These are phyloP conservation scores for Drosophila kikkawai DNA, from an alignment of 1,140 invertebrate genomes.

Conservation along the genomic window DNA sequence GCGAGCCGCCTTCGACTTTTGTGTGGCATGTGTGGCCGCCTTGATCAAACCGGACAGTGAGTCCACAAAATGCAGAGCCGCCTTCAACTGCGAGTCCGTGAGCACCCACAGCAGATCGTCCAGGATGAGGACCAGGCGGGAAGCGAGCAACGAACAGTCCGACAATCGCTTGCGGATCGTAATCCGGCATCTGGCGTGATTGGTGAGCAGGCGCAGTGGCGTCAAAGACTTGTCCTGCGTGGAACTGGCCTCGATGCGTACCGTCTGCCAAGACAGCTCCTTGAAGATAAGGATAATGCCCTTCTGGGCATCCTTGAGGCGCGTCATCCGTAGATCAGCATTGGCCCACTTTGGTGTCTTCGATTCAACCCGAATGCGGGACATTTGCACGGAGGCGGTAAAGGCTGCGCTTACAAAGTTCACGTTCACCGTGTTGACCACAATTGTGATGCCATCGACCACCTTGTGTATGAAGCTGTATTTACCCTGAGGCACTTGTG, in stretches of 20 bases:
- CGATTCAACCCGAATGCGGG: conserved; percentile 96
- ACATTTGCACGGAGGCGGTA: conserved; percentile 96
- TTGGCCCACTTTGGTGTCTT: conserved; percentile 95
- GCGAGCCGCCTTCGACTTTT: conserved; percentile 94
- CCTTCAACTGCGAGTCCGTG: conserved; percentile 98
- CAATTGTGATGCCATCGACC: conserved; percentile 98
- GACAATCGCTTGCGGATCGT: conserved; percentile 95
- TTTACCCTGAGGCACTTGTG: conserved; percentile 86
- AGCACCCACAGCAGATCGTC: conserved; percentile 99
- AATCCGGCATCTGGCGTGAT: conserved; percentile 97
- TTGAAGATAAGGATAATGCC: conserved; percentile 98
- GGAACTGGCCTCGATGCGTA: conserved; percentile 96
- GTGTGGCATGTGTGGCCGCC: conserved; percentile 92
- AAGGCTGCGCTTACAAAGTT: conserved; percentile 97
- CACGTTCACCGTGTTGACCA: conserved; percentile 97
- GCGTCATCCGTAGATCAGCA: conserved; percentile 93
- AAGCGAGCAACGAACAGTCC: conserved; percentile 97
- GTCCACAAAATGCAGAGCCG: conserved; percentile 96
- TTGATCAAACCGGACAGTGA: conserved; percentile 94
- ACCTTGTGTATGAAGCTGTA: conserved; percentile 98
- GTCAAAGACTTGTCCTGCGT: conserved; percentile 92
- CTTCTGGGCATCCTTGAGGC: conserved; percentile 94
- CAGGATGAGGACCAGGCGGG: conserved; percentile 95
- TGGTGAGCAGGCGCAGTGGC: conserved; percentile 96
- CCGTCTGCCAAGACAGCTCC: conserved; percentile 98